Conservation (phyloP, 2,113 vertebrate species). For the Ascaphus truei region DNA sequence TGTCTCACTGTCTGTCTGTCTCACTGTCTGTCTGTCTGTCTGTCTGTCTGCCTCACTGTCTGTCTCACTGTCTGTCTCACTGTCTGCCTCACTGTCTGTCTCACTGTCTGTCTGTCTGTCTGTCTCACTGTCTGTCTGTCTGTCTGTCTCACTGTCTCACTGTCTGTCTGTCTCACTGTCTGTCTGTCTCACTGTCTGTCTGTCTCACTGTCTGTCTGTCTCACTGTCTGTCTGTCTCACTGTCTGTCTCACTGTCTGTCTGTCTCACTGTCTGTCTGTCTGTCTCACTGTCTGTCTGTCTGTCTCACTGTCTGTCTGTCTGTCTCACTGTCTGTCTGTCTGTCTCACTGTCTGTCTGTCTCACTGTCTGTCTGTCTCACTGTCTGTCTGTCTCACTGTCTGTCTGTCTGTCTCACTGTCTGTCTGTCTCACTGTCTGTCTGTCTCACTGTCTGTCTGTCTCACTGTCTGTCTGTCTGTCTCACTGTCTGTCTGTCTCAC, state of each 20-base stretch:
- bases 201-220: background rate
- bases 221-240: background rate
- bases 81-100: background rate
- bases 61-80: background rate
- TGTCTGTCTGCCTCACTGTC: background rate
- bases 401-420: no score
- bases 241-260: background rate
- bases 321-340: background rate
- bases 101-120: background rate
- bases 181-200: background rate
- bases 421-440: no score
- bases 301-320: background rate
- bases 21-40: background rate
- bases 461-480: no score
- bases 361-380: no score
- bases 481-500: no score
- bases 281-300: background rate
- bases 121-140: background rate
- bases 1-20: background rate
- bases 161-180: background rate
- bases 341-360: conserved; percentile 32
- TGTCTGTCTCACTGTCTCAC: conserved; percentile 32
- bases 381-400: no score
- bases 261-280: background rate
- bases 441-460: no score